phyloP scores from a whole-genome alignment of 2,797 vertebrate species.

The Siniperca undulata region DNA sequence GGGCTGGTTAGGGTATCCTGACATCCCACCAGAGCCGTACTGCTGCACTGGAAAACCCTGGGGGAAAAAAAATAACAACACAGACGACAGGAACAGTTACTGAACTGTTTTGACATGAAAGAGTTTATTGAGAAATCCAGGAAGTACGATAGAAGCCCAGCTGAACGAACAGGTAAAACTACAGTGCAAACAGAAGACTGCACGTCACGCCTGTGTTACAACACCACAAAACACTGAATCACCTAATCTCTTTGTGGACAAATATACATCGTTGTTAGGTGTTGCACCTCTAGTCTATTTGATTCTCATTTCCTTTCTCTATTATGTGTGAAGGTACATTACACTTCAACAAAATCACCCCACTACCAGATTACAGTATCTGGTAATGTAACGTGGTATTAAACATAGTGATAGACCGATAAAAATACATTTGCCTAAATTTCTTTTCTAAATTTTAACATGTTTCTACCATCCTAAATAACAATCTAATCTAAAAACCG shows the following conservation, averaged over 20 bases:
- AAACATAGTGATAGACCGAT: no score
- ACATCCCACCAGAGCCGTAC: conserved; percentile 78
- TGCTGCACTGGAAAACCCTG: conserved; percentile 85
- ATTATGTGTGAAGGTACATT: no score
- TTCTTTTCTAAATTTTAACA: no score
- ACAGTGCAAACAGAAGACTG: no score
- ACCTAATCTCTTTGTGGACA: neutral
- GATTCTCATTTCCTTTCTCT: neutral
- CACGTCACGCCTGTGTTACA: neutral
- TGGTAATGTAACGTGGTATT: no score
- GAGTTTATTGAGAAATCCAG: neutral
- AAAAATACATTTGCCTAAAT: no score
- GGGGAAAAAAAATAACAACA: neutral
- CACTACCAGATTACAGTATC: no score
- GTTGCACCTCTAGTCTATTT: neutral
- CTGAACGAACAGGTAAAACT: neutral
- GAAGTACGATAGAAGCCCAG: neutral
- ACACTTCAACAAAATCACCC: no score
- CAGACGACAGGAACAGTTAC: neutral
- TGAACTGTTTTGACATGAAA: neutral
- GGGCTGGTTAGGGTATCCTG: conserved; percentile 88
- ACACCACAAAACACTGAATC: neutral
- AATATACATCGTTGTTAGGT: neutral
- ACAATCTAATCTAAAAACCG: no score
- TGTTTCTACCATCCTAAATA: no score